Evolutionary conservation across 2,888 invertebrate genomes (phyloP), one percentile per base, ranked within the genome.

Genomic region (Macrosiphum euphorbiae): DNA sequence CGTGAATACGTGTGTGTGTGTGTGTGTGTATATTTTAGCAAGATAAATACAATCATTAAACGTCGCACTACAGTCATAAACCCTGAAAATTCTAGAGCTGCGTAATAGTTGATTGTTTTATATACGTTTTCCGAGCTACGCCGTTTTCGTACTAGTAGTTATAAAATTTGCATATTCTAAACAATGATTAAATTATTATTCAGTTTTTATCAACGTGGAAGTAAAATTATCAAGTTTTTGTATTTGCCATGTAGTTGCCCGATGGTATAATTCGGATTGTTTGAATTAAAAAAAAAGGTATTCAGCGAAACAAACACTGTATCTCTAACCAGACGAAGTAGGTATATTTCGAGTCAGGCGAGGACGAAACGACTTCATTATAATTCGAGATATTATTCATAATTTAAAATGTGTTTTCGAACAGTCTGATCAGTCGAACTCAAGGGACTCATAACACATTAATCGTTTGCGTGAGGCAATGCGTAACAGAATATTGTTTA

Each of bases 31-130:
- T 52, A 13, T 52, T 87, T 87, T 7, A 41, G 61, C 47, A 41
- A 90, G 47, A 61, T 61, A 47, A n/a, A 61, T 58, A 47, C n/a
- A 61, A n/a, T 90, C 89, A n/a, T 67, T 90, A n/a, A 44, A 61
- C 61, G n/a, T 44, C 4, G 47, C 24, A 44, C 89, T 55, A 26
- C 11, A 88, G 28, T 85, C 44, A 78, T 78, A 78, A 78, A 35
- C 78, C 8, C 20, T 35, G 20, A 78, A 35, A 78, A 35, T 35
- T 78, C 78, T 78, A 35, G 20, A 78, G 35, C 78, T 20, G 13
- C 4, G 20, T 35, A 78, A 78, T 78, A 78, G 35, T 35, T 78
- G 35, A 78, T 78, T 78, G 35, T 35, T 35, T 26, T 44, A 85
- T 11, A 44, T 90, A 61, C n/a, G 44, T 67, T 90, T 89, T 44